Evolutionary conservation across 2,113 vertebrate species (phyloP).

Genomic region (Tretioscincus oriximinensis): DNA sequence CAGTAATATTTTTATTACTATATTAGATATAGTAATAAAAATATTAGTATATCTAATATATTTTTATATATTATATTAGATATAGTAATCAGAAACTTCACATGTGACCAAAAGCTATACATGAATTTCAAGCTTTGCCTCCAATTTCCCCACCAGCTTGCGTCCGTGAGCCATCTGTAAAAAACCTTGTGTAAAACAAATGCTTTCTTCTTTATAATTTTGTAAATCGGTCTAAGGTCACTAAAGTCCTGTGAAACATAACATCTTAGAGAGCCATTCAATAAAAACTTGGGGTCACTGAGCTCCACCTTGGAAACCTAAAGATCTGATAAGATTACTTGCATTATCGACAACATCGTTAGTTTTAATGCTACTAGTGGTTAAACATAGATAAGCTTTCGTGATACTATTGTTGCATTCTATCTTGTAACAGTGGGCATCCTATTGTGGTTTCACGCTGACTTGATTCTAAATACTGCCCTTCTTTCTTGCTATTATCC

Average conservation of each 20-base stretch:
- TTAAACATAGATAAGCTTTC: conserved; percentile 59
- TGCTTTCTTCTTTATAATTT: conserved; percentile 50
- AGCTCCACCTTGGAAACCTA: conserved; percentile 18
- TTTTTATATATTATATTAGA: neutral
- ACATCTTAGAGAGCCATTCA: conserved; percentile 34
- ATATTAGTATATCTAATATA: too few relatives aligned
- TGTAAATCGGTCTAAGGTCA: conserved; percentile 33
- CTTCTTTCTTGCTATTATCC: conserved; percentile 29
- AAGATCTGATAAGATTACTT: conserved; percentile 50
- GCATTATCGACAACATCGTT: conserved; percentile 65
- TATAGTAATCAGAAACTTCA: neutral
- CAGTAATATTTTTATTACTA: neutral
- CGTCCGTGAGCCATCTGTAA: conserved; percentile 19
- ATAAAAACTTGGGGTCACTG: neutral
- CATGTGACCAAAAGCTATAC: neutral
- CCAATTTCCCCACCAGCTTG: neutral
- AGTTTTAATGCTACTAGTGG: conserved; percentile 59
- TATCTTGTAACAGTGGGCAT: conserved; percentile 57
- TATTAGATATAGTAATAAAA: neutral
- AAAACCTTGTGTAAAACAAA: conserved; percentile 49
- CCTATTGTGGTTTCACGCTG: conserved; percentile 48
- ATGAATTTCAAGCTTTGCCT: neutral
- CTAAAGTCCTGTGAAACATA: conserved; percentile 34
- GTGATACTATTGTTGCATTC: conserved; percentile 63
- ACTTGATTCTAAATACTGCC: conserved; percentile 37